Conservation (phyloP, 2,113 vertebrate genomes). For the Nesogale talazaci region DNA sequence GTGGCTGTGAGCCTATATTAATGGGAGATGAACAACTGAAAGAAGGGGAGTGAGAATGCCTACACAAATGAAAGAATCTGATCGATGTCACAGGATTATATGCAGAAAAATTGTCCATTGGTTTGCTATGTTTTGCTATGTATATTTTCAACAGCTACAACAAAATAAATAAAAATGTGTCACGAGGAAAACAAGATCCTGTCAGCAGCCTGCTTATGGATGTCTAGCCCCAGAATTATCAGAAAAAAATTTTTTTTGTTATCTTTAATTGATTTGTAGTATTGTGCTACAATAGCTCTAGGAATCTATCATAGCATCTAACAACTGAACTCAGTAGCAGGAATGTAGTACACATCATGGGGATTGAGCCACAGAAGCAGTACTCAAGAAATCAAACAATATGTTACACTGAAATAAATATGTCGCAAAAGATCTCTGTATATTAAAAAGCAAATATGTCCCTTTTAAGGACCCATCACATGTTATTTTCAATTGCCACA, state of each 20-base stretch:
- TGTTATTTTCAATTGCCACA: too few species aligned
- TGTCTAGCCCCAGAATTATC: background rate
- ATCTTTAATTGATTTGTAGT: background rate
- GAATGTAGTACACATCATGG: background rate
- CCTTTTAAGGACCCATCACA: too few species aligned
- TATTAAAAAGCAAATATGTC: too few species aligned
- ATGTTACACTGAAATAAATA: too few species aligned
- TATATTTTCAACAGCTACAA: background rate
- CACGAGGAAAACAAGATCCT: background rate
- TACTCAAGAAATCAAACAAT: too few species aligned
- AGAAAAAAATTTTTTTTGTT: background rate
- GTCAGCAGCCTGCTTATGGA: background rate
- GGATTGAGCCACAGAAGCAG: too few species aligned
- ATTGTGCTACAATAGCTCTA: background rate
- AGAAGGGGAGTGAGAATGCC: background rate
- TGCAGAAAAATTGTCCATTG: background rate
- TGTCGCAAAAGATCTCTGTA: too few species aligned
- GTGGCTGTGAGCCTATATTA: background rate
- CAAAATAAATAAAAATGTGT: too few species aligned
- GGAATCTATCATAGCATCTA: background rate
- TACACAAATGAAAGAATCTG: background rate
- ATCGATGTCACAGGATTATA: background rate
- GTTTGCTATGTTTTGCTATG: background rate
- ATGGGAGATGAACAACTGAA: background rate
- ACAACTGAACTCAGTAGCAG: background rate